Evolutionary conservation across 2,797 vertebrate genomes (phyloP).

Genomic region (Takifugu ocellatus): DNA sequence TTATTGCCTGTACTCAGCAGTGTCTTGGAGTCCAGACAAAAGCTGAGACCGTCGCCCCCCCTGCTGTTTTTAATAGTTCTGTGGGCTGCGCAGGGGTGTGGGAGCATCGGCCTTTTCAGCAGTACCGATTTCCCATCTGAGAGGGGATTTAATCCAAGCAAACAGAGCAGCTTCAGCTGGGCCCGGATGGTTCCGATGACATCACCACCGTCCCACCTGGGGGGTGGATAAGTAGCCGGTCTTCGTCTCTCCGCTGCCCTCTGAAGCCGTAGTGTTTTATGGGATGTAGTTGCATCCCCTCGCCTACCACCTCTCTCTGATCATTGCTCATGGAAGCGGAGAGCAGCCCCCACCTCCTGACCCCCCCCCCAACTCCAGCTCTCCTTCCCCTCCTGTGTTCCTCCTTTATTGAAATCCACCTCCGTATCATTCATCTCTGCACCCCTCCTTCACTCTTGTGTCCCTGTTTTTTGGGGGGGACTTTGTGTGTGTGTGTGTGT

Average conservation of each 20-base stretch:
- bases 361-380: slow-evolving; percentile 31
- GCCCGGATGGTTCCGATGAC: not conserved
- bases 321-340: slow-evolving; percentile 79
- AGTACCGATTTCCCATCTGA: slow-evolving; percentile 37
- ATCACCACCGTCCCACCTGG: slow-evolving; percentile 3
- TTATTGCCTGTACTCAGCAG: slow-evolving; percentile 71
- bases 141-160: slow-evolving; percentile 21
- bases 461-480: slow-evolving; percentile 64
- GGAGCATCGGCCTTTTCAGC: slow-evolving; percentile 36
- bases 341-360: slow-evolving; percentile 32
- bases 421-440: slow-evolving; percentile 82
- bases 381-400: slow-evolving; percentile 60
- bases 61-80: slow-evolving; percentile 75
- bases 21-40: slow-evolving; percentile 61
- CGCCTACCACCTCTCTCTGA: slow-evolving; percentile 50
- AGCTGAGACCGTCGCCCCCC: slow-evolving; percentile 48
- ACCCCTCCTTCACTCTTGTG: slow-evolving; percentile 66
- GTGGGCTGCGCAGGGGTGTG: slow-evolving; percentile 49
- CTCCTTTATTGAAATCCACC: slow-evolving; percentile 87
- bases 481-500: slow-evolving; percentile 15
- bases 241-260: slow-evolving; percentile 61
- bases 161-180: not conserved
- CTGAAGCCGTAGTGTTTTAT: slow-evolving; percentile 68
- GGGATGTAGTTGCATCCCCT: slow-evolving; percentile 73
- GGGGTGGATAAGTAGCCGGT: slow-evolving; percentile 40